These are phyloP conservation scores for Scartelaos histophorus DNA, from an alignment of 2,113 vertebrate species.

Conservation along the genomic window DNA sequence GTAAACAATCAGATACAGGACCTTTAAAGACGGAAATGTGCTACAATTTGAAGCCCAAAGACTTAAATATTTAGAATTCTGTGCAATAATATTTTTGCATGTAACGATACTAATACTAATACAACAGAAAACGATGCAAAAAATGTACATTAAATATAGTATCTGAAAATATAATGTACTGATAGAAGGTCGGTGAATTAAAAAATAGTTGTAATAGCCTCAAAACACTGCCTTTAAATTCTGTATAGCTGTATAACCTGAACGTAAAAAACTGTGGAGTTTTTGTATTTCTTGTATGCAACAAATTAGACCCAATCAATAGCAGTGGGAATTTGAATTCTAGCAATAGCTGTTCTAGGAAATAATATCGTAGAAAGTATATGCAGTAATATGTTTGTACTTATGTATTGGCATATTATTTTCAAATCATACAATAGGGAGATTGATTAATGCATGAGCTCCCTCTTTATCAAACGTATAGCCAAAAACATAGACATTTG, in stretches of 20 bases:
- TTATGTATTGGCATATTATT: not conserved
- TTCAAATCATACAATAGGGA: not conserved
- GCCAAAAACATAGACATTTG: not conserved
- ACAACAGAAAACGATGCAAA: not conserved
- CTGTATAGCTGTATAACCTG: no score
- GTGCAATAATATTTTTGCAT: not conserved
- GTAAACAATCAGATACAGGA: no score
- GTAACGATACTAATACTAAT: not conserved
- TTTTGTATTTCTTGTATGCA: not conserved
- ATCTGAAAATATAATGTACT: no score
- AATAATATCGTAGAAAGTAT: not conserved
- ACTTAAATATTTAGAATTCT: not conserved
- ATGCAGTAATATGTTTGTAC: not conserved
- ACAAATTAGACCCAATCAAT: not conserved
- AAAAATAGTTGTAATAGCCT: no score
- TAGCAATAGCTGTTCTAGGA: not conserved
- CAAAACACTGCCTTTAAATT: no score
- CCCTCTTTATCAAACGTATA: not conserved
- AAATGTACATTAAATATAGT: not conserved
- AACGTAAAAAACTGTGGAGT: not conserved
- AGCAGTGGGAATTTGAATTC: not conserved
- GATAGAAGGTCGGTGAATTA: no score
- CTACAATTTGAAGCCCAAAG: not conserved
- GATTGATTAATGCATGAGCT: not conserved
- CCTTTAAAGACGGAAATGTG: not conserved